Base-by-base conservation (phyloP, 2,888 invertebrate species). In the Byasa hedistus region DNA sequence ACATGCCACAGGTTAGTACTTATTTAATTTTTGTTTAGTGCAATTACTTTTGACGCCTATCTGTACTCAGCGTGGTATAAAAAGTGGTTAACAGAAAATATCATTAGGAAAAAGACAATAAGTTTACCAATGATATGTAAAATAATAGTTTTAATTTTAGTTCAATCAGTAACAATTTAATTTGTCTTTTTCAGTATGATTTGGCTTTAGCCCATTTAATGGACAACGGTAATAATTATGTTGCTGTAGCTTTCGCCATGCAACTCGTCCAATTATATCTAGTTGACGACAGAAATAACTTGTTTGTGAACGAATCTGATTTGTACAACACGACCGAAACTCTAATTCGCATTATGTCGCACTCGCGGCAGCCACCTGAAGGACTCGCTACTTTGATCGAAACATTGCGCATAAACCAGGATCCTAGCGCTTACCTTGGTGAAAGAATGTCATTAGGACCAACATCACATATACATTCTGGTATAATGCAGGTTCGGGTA, bases 401-500 rank as follows among this genome's bases (percentile, higher is more conserved):
- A 75, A 93, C 96, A 70, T 87, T 98, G 27, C 93, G 96, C 76
- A 88, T 93, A 5, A 95, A 95, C 72, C 95, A 95, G 75, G 96
- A 96, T 76, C 94, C 95, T 0, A 89, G 91, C 67, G 93, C 93
- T 10, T 94, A 95, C 75, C 91, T 96, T 64, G 94, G 95, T 2
- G 98, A 98, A 75, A 92, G 97, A 70, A 94, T 95, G 21, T 94
- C 96, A 1, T 93, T 95, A 23, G 96, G 96, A 23, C 96, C 97
- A 1, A 96, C 96, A 4, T 95, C 97, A 27, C 98, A 98, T 82
- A 98, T 98, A 79, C 98, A 98, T 84, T 96, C 98, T 64, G 98
- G 98, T 69, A 97, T 98, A 81, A 93, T 96, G 73, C 96, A 96
- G 93, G 95, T 95, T 61, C 91, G 95, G 83, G 96, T 96, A 84